Evolutionary conservation across 2,888 invertebrate genomes (phyloP), one percentile per base, ranked within the genome.

Genomic region (Temnothorax unifasciatus): DNA sequence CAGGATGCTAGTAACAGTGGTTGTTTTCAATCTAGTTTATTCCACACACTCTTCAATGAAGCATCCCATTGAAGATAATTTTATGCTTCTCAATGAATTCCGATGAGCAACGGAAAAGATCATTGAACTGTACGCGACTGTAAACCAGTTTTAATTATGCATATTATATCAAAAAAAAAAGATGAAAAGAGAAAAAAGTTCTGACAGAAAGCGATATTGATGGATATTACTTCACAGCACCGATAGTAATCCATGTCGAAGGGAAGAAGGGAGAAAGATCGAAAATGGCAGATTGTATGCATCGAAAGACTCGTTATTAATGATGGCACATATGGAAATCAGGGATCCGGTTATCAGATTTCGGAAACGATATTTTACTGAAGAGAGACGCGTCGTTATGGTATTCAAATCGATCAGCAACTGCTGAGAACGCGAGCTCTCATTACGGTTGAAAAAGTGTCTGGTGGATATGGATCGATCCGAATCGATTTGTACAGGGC

Each of bases 241-340:
- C n/a, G 59, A 66, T 50, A 38, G 6, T 47, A 59, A 71, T 69
- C 21, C 44, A 34, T 18, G 21, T 61, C n/a, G 61, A 38, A 47
- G 21, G 18, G 18, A 54, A 29, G 54, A 57, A 34, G 25, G 0
- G 38, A 25, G 13, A 18, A 21, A 41, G 71, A 79, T 71, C n/a
- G 34, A 79, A 73, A 57, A 74, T 59, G 3, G 21, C 44, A 59
- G 47, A 73, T 29, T 41, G 54, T 13, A 18, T 34, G 34, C 61
- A 75, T 74, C 38, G 63, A 29, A 50, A 41, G 25, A 25, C 52
- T 82, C 41, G n/a, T 77, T 57, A 82, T 82, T 82, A 77, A 68
- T 54, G 54, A 54, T 29, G 47, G 59, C 54, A 47, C 41, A 11
- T 57, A 34, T 47, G 57, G 61, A 83, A 83, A 79, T 83, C 52